Conservation (phyloP, 2,888 invertebrate genomes). For the Terebella lapidaria region DNA sequence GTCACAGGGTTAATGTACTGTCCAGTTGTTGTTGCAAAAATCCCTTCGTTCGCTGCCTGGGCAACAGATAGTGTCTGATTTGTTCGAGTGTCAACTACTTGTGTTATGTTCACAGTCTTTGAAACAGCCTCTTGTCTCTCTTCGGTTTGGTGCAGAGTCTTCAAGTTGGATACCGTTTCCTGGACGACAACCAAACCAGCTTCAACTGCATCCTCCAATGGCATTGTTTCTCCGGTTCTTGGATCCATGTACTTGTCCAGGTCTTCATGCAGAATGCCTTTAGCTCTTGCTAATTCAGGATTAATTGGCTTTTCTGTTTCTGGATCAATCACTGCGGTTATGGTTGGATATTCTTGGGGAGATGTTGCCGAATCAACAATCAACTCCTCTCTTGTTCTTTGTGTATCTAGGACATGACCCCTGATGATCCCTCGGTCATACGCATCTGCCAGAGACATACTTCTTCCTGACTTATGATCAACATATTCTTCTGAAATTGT, state of each 20-base stretch:
- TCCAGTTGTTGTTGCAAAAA: constrained; percentile 16
- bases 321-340: constrained; percentile 47
- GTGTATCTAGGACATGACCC: constrained; percentile 14
- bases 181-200: constrained; percentile 11
- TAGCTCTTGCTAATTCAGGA: constrained; percentile 30
- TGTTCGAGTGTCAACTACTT: constrained; percentile 52
- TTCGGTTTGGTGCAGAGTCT: not conserved
- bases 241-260: constrained; percentile 56
- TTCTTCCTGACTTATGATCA: constrained; percentile 8
- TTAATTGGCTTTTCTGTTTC: constrained; percentile 40
- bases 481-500: constrained; percentile 11
- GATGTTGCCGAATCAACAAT: not conserved
- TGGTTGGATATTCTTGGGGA: not conserved
- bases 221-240: constrained; percentile 68
- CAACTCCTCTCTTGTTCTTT: constrained; percentile 13
- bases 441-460: constrained; percentile 8
- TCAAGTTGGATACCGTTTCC: not conserved
- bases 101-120: constrained; percentile 24
- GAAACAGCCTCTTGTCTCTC: not conserved
- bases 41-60: constrained; percentile 60
- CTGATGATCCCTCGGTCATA: constrained; percentile 11
- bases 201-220: constrained; percentile 40
- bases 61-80: constrained; percentile 50
- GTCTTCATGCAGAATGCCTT: constrained; percentile 13
- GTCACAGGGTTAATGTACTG: constrained; percentile 62